phyloP scores from a whole-genome alignment of 64 coral and sea anemone species.

The Dendronephthya gigantea region DNA sequence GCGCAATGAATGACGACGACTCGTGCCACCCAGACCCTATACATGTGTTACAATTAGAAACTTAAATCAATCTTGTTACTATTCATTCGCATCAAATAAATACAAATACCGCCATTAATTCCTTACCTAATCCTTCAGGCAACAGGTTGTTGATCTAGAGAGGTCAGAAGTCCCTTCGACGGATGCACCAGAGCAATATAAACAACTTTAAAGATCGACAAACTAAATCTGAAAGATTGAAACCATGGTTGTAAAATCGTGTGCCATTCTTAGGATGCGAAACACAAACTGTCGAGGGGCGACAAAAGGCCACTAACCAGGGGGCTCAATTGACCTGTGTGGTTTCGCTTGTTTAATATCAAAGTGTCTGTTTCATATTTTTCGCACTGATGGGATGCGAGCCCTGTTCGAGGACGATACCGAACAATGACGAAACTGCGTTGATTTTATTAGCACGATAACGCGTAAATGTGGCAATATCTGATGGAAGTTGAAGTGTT shows the following conservation, averaged over 20 bases:
- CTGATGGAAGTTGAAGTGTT: background rate
- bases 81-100: no score
- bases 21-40: no score
- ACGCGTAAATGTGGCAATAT: background rate
- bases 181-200: background rate
- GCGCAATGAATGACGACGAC: no score
- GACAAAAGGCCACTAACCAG: background rate
- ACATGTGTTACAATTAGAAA: no score
- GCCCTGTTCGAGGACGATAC: background rate
- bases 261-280: background rate
- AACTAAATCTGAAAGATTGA: background rate
- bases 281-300: background rate
- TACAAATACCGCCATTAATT: no score
- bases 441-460: background rate
- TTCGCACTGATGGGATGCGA: background rate
- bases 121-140: background rate
- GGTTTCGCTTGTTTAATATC: background rate
- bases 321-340: background rate
- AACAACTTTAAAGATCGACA: background rate
- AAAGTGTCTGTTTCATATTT: background rate
- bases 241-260: background rate
- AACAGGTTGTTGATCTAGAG: background rate
- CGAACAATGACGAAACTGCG: background rate
- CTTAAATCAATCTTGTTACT: no score
- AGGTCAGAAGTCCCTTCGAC: background rate